Base-by-base conservation (phyloP, 2,888 invertebrate genomes). In the Thysanoteuthis rhombus region DNA sequence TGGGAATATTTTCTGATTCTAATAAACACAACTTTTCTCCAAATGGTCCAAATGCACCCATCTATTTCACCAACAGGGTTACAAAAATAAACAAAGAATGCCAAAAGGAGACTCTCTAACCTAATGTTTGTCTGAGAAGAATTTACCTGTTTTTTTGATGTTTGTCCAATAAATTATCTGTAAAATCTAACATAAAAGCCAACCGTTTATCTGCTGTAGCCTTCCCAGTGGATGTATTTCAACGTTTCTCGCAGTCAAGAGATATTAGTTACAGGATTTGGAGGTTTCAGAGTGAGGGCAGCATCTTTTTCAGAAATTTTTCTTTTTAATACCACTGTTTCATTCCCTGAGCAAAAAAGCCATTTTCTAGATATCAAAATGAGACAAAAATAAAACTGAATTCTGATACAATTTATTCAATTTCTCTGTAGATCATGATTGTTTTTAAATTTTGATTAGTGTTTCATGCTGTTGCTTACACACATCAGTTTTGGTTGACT, bases 131-230 rank as follows among this genome's bases (percentile, higher is more conserved):
- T 0, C 75, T 32, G n/a, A 32, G 10, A n/a, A 75, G n/a, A 75
- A 75, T 75, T 75, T 75, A 75, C 75, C n/a, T 75, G 75, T n/a
- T 75, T 75, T 75, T 75, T 75, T 75, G 75, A 75, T 75, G 75
- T 32, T n/a, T 75, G 12, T 75, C 75, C 75, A 75, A 75, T 75
- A 75, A n/a, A 75, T 32, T 75, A 75, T 75, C 75, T n/a, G 75
- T n/a, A 75, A 75, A 75, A 75, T 75, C 75, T n/a, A 75, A 32
- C 75, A 75, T 75, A 75, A n/a, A 75, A 75, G n/a, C 32, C 32
- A 75, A 75, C 75, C 75, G n/a, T 75, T 75, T 75, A 75, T 75
- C 75, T 75, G n/a, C 32, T 75, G 75, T 8, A 75, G 75, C 32
- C 75, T 75, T 75, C 75, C 75, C 75, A n/a, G 75, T 75, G 75